A percentile compares a stretch with the other conserved stretches of the same genome.
phyloP scores from a whole-genome alignment of 2,113 vertebrate species.

The Gallinago paraguaiae region DNA sequence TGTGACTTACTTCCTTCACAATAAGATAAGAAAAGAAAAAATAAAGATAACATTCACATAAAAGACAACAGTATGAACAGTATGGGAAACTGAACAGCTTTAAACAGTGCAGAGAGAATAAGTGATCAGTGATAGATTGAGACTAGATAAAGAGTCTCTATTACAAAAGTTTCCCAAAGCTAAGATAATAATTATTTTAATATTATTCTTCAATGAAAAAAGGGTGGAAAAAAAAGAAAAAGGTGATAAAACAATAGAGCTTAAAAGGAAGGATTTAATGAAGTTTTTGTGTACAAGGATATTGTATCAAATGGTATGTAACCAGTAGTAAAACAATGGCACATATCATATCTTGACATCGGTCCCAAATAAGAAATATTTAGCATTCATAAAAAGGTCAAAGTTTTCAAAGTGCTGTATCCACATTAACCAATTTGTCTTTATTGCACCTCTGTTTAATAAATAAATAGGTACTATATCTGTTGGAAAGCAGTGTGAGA shows the following conservation, averaged over 20 bases:
- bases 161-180: not conserved
- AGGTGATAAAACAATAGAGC: not conserved
- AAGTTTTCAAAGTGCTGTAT: not conserved
- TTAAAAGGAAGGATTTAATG: not conserved
- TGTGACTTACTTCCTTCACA: not conserved
- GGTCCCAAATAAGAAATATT: not conserved
- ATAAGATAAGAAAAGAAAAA: not conserved
- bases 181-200: not conserved
- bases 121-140: not conserved
- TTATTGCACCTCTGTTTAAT: not conserved
- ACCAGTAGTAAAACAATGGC: not conserved
- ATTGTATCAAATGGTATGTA: not conserved
- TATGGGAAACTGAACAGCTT: not conserved
- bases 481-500: not conserved
- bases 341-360: not conserved
- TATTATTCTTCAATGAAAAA: not conserved
- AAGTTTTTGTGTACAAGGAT: not conserved
- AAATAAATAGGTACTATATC: not conserved
- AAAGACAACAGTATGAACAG: not conserved
- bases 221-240: not conserved
- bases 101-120: not conserved
- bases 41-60: not conserved
- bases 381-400: not conserved
- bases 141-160: not conserved
- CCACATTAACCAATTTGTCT: not conserved